phyloP scores from a whole-genome alignment of 2,113 vertebrate species.

The Myrmecophaga tridactyla region DNA sequence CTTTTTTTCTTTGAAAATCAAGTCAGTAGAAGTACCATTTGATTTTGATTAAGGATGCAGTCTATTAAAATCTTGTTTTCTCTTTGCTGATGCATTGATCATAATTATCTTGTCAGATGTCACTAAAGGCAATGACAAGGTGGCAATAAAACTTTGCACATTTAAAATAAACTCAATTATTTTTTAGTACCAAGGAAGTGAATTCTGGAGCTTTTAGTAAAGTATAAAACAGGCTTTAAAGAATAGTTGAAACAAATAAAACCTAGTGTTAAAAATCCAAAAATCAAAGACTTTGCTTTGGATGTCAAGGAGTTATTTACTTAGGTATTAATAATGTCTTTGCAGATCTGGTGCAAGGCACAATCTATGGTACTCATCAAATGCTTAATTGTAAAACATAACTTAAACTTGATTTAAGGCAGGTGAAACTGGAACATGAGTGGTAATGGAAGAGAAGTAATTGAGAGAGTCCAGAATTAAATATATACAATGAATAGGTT shows the following conservation, averaged over 20 bases:
- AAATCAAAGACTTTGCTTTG: neutral
- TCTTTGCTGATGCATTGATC: conserved; percentile 67
- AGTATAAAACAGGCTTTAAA: conserved; percentile 3
- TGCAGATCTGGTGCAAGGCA: neutral
- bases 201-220: conserved; percentile 32
- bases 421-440: neutral
- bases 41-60: conserved; percentile 75
- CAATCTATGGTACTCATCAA: neutral
- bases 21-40: conserved; percentile 73
- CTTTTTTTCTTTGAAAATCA: conserved; percentile 63
- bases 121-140: conserved; percentile 61
- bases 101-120: conserved; percentile 81
- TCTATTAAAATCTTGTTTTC: conserved; percentile 75
- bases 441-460: neutral
- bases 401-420: neutral
- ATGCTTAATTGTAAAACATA: neutral
- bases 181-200: conserved; percentile 24
- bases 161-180: conserved; percentile 56
- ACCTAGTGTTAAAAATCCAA: neutral
- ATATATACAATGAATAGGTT: neutral
- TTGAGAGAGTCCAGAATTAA: neutral
- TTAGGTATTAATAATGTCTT: neutral
- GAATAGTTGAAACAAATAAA: conserved; percentile 25
- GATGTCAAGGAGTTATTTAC: neutral
- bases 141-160: conserved; percentile 65